Evolutionary conservation across 2,113 vertebrate species (phyloP).

Genomic region (Tyrannus savana): DNA sequence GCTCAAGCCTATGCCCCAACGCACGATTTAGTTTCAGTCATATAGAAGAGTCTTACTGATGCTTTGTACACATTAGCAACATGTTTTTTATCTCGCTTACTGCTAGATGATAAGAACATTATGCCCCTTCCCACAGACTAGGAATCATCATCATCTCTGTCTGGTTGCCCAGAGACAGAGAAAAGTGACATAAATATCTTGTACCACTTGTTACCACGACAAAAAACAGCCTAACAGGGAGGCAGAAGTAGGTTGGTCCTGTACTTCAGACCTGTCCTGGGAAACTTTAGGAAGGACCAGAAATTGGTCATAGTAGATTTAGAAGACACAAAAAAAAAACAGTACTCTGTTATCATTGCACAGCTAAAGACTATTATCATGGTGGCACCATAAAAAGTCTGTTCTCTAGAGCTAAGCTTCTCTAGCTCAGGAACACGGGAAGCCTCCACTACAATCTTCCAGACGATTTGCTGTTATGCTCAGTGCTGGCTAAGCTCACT

Average conservation of each 20-base stretch:
- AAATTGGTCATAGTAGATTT: background rate
- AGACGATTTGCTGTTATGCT: background rate
- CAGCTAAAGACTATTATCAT: background rate
- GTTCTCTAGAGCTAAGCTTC: background rate
- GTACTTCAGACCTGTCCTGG: background rate
- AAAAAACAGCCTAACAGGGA: background rate
- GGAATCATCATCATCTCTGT: background rate
- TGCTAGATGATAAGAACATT: background rate
- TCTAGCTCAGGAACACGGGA: background rate
- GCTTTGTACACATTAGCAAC: background rate
- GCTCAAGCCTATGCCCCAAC: background rate
- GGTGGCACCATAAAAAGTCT: background rate
- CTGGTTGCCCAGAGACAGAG: background rate
- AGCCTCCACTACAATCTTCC: background rate
- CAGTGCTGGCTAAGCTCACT: background rate
- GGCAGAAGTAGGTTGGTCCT: background rate
- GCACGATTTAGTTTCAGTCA: background rate
- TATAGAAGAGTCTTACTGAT: background rate
- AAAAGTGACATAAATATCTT: background rate
- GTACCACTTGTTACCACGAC: background rate
- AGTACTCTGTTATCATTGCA: fast-evolving
- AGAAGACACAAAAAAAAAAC: background rate
- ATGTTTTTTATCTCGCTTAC: background rate
- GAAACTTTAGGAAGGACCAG: background rate
- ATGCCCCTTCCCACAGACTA: background rate